These are phyloP conservation scores for Sebastes diaconus DNA, from an alignment of 2,797 vertebrate species.

Conservation along the genomic window DNA sequence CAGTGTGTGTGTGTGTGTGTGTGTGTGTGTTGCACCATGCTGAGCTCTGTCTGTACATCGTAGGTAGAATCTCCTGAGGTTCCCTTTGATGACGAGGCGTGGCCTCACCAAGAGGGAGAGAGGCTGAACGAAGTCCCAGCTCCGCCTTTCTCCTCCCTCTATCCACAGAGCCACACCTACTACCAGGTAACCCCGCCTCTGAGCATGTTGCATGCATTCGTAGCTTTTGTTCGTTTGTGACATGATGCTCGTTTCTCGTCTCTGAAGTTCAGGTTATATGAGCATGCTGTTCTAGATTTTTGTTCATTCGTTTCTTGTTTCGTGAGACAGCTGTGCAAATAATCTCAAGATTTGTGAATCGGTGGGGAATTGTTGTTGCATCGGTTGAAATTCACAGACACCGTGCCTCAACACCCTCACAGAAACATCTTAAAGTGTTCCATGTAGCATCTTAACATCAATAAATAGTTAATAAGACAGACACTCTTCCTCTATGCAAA, in stretches of 20 bases:
- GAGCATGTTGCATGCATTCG: constrained; percentile 36
- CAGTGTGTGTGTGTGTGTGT: constrained; percentile 1
- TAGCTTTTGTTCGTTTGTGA: constrained; percentile 3
- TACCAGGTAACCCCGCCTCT: constrained; percentile 79
- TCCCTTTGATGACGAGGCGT: constrained; percentile 77
- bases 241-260: not conserved
- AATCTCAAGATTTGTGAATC: not conserved
- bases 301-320: not conserved
- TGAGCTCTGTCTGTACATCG: constrained; percentile 73
- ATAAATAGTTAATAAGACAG: not conserved
- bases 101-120: constrained; percentile 75
- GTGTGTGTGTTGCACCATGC: constrained; percentile 19
- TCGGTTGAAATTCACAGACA: not conserved
- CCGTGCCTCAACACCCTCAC: not conserved
- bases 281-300: not conserved
- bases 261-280: not conserved
- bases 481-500: not conserved
- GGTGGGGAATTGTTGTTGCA: not conserved
- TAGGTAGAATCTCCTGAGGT: constrained; percentile 85
- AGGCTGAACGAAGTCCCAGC: constrained; percentile 76
- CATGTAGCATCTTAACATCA: not conserved
- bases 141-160: constrained; percentile 81
- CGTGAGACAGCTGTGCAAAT: not conserved
- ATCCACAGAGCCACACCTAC: constrained; percentile 79
- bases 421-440: not conserved